Conservation (phyloP, 2,888 invertebrate species). For the Phalera bucephala region DNA sequence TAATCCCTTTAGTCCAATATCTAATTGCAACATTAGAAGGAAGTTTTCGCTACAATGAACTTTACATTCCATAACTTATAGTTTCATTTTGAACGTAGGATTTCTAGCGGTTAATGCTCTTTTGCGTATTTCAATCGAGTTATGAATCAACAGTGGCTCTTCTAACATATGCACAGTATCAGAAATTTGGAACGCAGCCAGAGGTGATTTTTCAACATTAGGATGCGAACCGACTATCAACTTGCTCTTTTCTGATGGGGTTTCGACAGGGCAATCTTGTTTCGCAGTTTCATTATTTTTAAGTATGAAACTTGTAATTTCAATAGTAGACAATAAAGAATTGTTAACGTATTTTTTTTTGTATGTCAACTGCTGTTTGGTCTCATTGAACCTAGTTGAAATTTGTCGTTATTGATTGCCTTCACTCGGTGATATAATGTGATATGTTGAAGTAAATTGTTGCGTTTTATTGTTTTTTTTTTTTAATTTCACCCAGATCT, state of each 20-base stretch:
- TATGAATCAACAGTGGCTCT: constrained; percentile 30
- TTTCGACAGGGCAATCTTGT: constrained; percentile 23
- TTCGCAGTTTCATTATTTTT: constrained; percentile 11
- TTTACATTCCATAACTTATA: too few species aligned
- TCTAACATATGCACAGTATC: constrained; percentile 36
- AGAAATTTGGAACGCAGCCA: constrained; percentile 31
- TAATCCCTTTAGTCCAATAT: not conserved
- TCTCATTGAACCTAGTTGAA: constrained; percentile 8
- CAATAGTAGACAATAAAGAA: constrained; percentile 11
- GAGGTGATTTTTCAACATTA: constrained; percentile 30
- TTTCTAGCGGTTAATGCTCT: too few species aligned
- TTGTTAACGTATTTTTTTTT: constrained; percentile 17
- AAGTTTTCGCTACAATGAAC: too few species aligned
- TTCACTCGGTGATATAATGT: not conserved
- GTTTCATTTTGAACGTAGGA: too few species aligned
- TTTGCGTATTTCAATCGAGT: not conserved
- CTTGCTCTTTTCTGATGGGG: constrained; percentile 23
- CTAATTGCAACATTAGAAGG: too few species aligned
- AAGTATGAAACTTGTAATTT: constrained; percentile 11
- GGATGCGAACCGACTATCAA: constrained; percentile 19
- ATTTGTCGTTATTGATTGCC: constrained; percentile 4
- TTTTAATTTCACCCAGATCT: too few species aligned
- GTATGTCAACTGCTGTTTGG: too few species aligned
- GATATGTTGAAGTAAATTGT: not conserved
- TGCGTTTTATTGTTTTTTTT: too few species aligned